Evolutionary conservation across 1,140 invertebrate species (phyloP).

Genomic region (Maconellicoccus hirsutus): DNA sequence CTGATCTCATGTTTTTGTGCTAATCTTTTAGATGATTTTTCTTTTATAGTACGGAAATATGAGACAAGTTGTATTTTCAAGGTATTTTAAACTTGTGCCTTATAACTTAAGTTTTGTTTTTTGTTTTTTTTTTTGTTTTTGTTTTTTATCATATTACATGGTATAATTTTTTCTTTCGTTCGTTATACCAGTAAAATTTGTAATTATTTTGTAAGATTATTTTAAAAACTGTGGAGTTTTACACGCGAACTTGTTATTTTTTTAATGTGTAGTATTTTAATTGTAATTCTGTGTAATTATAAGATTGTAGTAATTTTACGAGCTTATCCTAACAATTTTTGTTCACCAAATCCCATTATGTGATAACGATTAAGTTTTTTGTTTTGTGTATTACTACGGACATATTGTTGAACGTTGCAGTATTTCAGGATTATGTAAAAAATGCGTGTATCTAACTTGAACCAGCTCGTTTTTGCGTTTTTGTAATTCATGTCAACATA

Average conservation of each 20-base stretch:
- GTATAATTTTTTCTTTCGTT: background rate
- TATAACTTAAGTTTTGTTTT: background rate
- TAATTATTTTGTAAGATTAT: background rate
- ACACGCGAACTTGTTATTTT: background rate
- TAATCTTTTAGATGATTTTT: background rate
- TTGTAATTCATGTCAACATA: background rate
- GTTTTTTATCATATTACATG: background rate
- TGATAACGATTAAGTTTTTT: background rate
- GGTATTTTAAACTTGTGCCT: background rate
- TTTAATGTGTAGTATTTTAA: background rate
- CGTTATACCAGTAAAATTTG: background rate
- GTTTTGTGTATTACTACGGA: background rate
- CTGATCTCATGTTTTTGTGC: conserved; percentile 3
- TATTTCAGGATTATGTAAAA: background rate
- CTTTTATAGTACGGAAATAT: background rate
- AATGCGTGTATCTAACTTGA: background rate
- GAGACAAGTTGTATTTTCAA: background rate
- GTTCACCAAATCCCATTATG: background rate
- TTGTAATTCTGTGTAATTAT: background rate
- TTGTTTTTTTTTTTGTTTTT: background rate
- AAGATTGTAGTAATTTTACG: background rate
- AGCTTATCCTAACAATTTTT: background rate
- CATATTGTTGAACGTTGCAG: background rate
- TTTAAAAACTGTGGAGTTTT: background rate
- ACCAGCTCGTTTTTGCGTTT: background rate